Evolutionary conservation across 2,888 invertebrate genomes (phyloP).

Genomic region (Tetanocera ferruginea): DNA sequence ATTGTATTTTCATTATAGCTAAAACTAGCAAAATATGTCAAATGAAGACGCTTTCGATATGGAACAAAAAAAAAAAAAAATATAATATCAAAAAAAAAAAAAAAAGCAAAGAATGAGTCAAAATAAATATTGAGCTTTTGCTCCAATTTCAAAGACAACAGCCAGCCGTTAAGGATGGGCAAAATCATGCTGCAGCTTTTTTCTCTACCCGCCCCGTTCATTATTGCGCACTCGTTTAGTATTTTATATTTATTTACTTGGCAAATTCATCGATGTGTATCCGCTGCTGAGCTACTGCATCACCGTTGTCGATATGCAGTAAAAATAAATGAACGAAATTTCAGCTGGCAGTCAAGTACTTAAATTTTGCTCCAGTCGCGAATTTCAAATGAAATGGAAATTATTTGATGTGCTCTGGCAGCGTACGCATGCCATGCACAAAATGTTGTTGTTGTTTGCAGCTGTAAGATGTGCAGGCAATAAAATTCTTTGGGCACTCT

Average conservation of each 20-base stretch:
- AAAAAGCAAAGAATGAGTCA: not conserved
- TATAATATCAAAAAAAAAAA: not conserved
- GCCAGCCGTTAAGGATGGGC: constrained; percentile 5
- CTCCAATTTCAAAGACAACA: constrained; percentile 21
- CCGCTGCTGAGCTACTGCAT: not conserved
- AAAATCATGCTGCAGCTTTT: not conserved
- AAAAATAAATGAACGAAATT: not conserved
- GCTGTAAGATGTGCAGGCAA: too few species aligned
- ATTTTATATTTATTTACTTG: constrained; percentile 26
- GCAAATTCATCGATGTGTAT: constrained; percentile 34
- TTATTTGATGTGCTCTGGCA: constrained; percentile 1
- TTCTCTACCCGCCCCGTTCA: not conserved
- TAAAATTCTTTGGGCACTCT: not conserved
- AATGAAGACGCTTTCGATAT: too few species aligned
- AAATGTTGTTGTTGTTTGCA: too few species aligned
- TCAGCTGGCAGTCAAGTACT: not conserved
- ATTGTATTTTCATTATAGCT: too few species aligned
- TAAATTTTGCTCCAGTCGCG: constrained; percentile 19
- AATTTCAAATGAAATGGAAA: constrained; percentile 11
- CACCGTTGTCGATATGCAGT: not conserved
- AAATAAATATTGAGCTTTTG: constrained; percentile 20
- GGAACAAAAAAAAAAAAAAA: not conserved
- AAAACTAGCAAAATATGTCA: too few species aligned
- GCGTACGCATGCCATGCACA: not conserved
- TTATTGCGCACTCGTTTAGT: not conserved